Conservation (phyloP, 2,797 vertebrate species). For the Ciconia nigra region DNA sequence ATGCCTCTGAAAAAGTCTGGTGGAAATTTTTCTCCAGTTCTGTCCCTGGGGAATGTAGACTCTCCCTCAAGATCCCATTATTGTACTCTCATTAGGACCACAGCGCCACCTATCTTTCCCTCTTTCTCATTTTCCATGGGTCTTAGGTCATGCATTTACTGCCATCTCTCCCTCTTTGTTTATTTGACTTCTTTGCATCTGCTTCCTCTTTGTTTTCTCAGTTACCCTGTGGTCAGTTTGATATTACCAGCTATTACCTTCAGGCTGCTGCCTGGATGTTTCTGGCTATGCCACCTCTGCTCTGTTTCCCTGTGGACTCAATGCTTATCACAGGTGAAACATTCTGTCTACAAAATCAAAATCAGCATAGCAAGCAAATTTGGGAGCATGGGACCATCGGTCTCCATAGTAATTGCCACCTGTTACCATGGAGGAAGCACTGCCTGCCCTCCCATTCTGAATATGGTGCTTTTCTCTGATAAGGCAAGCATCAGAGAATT, state of each 20-base stretch:
- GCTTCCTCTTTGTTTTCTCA: neutral
- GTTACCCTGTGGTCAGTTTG: neutral
- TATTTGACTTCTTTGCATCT: neutral
- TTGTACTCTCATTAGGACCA: neutral
- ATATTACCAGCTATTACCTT: neutral
- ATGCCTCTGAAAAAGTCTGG: neutral
- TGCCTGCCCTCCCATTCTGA: neutral
- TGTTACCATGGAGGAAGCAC: neutral
- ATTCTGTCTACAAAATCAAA: neutral
- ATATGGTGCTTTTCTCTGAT: neutral
- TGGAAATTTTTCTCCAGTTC: neutral
- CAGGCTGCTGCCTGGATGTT: neutral
- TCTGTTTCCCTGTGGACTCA: neutral
- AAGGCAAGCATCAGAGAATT: neutral
- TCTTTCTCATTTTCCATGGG: neutral
- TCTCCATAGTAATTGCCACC: neutral
- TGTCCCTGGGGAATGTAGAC: neutral
- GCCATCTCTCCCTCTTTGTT: neutral
- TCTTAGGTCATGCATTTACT: neutral
- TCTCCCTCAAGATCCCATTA: neutral
- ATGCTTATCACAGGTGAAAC: neutral
- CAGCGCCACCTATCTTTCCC: neutral
- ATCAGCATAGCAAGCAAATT: neutral
- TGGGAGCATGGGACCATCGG: neutral
- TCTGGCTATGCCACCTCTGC: neutral